phyloP scores from a whole-genome alignment of 2,113 vertebrate species.

The Tympanuchus pallidicinctus region DNA sequence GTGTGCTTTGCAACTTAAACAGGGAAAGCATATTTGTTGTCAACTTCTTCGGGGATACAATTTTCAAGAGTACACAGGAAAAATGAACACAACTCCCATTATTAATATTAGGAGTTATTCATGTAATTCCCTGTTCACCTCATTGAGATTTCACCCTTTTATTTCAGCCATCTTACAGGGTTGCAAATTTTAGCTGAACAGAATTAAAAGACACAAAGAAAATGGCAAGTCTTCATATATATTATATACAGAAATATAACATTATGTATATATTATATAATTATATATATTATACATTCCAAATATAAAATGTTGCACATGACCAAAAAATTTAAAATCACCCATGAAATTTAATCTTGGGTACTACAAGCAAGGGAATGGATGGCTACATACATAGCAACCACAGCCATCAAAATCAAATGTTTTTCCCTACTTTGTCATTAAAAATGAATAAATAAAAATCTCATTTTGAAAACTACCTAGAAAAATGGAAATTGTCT shows the following conservation, averaged over 20 bases:
- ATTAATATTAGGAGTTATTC: slow-evolving; percentile 33
- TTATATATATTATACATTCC: too few species aligned
- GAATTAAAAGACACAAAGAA: slow-evolving; percentile 14
- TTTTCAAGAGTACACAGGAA: slow-evolving; percentile 1
- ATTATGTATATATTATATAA: too few species aligned
- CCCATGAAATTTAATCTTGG: background rate
- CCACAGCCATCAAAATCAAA: background rate
- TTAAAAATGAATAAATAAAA: background rate
- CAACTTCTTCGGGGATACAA: slow-evolving; percentile 58
- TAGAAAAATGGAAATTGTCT: background rate
- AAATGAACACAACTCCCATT: slow-evolving; percentile 16
- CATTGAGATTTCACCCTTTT: slow-evolving; percentile 2
- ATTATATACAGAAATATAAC: background rate
- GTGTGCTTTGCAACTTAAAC: slow-evolving; percentile 65
- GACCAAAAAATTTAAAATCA: background rate
- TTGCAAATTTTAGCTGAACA: background rate
- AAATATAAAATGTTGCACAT: background rate
- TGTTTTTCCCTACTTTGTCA: background rate
- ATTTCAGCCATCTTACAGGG: background rate
- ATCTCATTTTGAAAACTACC: background rate
- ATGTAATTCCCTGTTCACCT: slow-evolving; percentile 6
- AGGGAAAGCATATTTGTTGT: slow-evolving; percentile 56
- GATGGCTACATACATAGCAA: background rate
- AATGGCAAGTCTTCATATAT: background rate
- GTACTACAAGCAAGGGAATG: background rate